These are phyloP conservation scores for Ciconia boyciana DNA, from an alignment of 2,113 vertebrate species.

Conservation along the genomic window DNA sequence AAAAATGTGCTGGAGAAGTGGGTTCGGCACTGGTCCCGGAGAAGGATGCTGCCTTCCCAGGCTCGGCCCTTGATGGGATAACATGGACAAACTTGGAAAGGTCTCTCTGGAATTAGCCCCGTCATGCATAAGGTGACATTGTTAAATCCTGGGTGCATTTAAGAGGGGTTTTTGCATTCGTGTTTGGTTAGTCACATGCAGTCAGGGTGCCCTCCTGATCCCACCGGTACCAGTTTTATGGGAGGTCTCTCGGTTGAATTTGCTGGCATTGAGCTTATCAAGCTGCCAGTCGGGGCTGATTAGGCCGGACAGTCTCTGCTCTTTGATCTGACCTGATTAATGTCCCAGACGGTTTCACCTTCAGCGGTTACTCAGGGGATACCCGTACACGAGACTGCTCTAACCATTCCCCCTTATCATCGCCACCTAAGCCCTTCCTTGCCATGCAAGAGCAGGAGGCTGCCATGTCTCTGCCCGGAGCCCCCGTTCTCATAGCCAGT, in stretches of 20 bases:
- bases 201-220: not conserved
- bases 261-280: not conserved
- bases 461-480: not conserved
- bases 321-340: not conserved
- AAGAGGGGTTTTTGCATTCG: not conserved
- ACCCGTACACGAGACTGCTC: not conserved
- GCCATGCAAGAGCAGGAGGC: not conserved
- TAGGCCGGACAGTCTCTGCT: not conserved
- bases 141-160: not conserved
- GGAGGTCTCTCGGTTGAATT: not conserved
- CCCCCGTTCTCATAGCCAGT: rapidly evolving
- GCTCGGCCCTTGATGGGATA: not conserved
- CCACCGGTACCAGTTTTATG: not conserved
- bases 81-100: not conserved
- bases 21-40: rapidly evolving
- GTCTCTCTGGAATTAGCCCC: not conserved
- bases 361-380: not conserved
- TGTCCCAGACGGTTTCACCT: not conserved
- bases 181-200: not conserved
- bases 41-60: not conserved
- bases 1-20: not conserved
- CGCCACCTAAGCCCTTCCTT: not conserved
- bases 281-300: not conserved
- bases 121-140: not conserved
- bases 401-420: not conserved